These are phyloP conservation scores for Ophonus ardosiacus DNA, from an alignment of 2,888 invertebrate species.

Conservation along the genomic window DNA sequence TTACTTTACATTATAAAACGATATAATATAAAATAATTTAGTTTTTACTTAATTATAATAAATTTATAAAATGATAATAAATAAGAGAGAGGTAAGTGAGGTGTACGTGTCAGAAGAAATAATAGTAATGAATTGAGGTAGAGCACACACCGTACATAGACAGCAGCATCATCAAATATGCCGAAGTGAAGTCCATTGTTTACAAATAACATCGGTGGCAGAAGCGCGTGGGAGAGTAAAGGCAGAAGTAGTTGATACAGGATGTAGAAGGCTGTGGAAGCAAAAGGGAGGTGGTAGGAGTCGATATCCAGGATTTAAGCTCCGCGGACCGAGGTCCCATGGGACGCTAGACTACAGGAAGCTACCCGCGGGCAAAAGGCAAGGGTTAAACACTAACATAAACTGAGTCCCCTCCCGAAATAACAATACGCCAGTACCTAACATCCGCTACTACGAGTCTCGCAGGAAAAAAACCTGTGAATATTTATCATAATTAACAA, in stretches of 20 bases:
- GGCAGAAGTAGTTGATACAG: slow-evolving; percentile 28
- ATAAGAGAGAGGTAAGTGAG: neutral
- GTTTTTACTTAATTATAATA: too few species aligned
- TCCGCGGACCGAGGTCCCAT: slow-evolving; percentile 73
- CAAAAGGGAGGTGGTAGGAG: slow-evolving; percentile 24
- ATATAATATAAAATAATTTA: too few species aligned
- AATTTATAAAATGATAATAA: slow-evolving; percentile 1
- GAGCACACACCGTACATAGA: neutral
- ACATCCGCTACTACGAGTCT: slow-evolving; percentile 76
- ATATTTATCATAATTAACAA: slow-evolving; percentile 77
- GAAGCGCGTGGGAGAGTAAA: slow-evolving; percentile 15
- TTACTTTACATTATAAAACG: too few species aligned
- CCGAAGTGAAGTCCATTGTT: slow-evolving; percentile 49
- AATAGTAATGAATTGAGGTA: neutral
- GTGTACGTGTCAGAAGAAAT: neutral
- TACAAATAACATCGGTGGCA: slow-evolving; percentile 48
- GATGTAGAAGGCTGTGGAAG: neutral
- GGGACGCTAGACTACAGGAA: slow-evolving; percentile 75
- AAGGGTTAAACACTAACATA: slow-evolving; percentile 76
- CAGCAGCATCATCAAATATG: too few species aligned
- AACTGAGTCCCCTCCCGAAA: slow-evolving; percentile 74
- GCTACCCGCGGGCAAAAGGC: slow-evolving; percentile 74
- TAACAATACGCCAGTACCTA: slow-evolving; percentile 73
- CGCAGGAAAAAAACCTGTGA: slow-evolving; percentile 77
- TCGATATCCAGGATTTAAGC: slow-evolving; percentile 71